Percentiles rank a stretch among this genome's conserved stretches.
These are phyloP conservation scores for Pangasianodon gigas DNA, from an alignment of 2,113 vertebrate genomes.

Conservation along the genomic window DNA sequence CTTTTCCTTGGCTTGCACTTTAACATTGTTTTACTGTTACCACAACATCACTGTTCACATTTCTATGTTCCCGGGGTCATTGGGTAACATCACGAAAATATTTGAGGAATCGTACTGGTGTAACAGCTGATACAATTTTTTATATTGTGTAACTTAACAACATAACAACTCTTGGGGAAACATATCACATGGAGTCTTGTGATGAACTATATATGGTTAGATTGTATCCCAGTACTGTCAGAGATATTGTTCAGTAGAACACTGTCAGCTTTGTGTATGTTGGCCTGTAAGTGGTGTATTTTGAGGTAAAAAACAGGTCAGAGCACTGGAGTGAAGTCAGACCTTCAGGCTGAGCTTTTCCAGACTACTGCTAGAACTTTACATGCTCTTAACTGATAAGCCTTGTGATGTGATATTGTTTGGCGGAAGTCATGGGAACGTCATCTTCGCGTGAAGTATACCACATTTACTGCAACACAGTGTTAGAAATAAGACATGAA, in stretches of 20 bases:
- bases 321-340: background rate
- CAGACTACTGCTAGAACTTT: conserved; percentile 18
- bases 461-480: background rate
- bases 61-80: background rate
- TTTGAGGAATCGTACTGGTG: background rate
- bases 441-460: background rate
- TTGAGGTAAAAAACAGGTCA: conserved; percentile 20
- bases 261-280: background rate
- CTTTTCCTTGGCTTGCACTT: background rate
- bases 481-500: background rate
- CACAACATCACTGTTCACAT: background rate
- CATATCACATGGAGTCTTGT: conserved; percentile 23
- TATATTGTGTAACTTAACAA: background rate
- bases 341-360: conserved; percentile 4
- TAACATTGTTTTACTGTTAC: background rate
- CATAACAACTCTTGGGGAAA: background rate
- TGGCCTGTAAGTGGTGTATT: background rate
- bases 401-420: conserved; percentile 4
- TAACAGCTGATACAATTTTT: background rate
- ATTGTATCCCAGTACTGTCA: background rate
- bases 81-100: background rate
- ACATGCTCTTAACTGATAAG: conserved; percentile 2
- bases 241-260: conserved; percentile 23
- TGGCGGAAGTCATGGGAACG: background rate
- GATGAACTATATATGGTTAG: background rate